A percentile compares a stretch with the other conserved stretches of the same genome.
Conservation (phyloP, 2,797 vertebrate species). For the Diceros bicornis region DNA sequence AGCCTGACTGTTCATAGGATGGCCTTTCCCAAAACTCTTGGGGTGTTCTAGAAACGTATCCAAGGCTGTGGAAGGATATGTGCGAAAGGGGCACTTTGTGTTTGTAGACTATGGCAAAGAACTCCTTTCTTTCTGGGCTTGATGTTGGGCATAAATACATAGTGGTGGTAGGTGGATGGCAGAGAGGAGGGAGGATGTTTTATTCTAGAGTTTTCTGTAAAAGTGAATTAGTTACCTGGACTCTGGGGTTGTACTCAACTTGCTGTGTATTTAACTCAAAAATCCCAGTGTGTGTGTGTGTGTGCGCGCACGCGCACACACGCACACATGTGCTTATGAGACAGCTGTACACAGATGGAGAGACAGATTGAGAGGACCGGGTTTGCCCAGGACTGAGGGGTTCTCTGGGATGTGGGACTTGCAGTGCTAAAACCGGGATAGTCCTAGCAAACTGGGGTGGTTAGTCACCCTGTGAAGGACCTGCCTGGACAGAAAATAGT, state of each 20-base stretch:
- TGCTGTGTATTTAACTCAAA: conserved; percentile 50
- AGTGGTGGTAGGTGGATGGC: neutral
- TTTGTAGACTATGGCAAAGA: neutral
- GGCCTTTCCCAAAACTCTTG: neutral
- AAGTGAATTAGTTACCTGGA: conserved; percentile 39
- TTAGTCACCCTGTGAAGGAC: neutral
- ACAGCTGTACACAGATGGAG: neutral
- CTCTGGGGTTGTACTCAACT: neutral
- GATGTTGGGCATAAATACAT: neutral
- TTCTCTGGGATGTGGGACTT: neutral
- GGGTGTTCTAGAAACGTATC: neutral
- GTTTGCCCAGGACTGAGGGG: neutral
- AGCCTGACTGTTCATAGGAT: neutral
- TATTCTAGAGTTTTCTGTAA: conserved; percentile 41
- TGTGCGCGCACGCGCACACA: too few relatives aligned
- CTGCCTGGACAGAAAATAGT: neutral
- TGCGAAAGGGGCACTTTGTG: neutral
- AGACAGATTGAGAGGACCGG: neutral
- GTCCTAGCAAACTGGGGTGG: neutral
- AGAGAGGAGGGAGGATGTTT: neutral
- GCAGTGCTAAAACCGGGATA: neutral
- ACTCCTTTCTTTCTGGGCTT: neutral
- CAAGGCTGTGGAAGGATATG: neutral
- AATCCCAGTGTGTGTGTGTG: neutral
- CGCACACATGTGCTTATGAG: neutral